These are phyloP conservation scores for Notiomystis cincta DNA, from an alignment of 2,113 vertebrate genomes.

Conservation along the genomic window DNA sequence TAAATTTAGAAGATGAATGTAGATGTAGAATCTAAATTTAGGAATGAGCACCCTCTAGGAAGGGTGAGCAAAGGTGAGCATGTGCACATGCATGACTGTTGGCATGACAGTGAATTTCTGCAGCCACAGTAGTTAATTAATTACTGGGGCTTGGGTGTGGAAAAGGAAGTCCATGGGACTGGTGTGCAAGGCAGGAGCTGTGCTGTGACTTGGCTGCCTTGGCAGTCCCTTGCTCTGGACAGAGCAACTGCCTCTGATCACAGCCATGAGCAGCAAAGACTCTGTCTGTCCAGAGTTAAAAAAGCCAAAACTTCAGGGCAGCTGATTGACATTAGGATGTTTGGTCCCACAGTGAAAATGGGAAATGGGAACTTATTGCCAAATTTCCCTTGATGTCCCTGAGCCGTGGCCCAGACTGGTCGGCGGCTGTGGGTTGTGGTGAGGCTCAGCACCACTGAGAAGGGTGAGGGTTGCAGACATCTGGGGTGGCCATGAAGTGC, in stretches of 20 bases:
- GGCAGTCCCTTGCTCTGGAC: background rate
- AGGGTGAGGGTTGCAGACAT: background rate
- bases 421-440: fast-evolving
- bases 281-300: background rate
- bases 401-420: background rate
- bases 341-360: background rate
- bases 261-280: background rate
- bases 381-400: fast-evolving
- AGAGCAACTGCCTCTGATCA: background rate
- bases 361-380: background rate
- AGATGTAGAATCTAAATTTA: background rate
- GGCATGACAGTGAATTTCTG: background rate
- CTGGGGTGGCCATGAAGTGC: background rate
- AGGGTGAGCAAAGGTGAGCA: background rate
- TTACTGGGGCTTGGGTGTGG: background rate
- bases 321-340: background rate
- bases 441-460: background rate
- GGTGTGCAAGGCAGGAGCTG: background rate
- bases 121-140: background rate
- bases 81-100: fast-evolving
- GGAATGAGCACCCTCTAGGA: background rate
- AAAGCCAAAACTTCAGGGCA: background rate
- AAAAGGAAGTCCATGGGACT: background rate
- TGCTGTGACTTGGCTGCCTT: fast-evolving
- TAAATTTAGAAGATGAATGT: background rate